Percentiles rank a stretch among this genome's conserved stretches.
Conservation (phyloP, 2,797 vertebrate genomes). For the Enteromius viviparus region DNA sequence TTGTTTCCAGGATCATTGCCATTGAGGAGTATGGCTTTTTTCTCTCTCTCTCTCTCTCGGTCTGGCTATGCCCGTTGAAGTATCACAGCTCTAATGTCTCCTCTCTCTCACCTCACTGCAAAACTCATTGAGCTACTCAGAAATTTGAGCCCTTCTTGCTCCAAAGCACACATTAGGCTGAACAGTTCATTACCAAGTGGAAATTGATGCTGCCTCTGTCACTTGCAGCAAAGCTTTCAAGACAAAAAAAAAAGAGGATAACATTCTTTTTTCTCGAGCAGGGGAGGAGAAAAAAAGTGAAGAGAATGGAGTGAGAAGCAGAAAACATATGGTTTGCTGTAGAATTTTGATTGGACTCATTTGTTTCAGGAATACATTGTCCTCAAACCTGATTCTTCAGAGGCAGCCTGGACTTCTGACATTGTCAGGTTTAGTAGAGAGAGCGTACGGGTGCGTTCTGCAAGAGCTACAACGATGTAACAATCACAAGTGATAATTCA, state of each 20-base stretch:
- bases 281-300: not conserved
- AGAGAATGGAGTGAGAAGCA: not conserved
- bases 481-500: conserved; percentile 47
- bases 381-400: conserved; percentile 21
- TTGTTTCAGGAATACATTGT: conserved; percentile 48
- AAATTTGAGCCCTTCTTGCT: conserved; percentile 42
- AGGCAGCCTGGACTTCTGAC: conserved; percentile 17
- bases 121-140: conserved; percentile 28
- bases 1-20: conserved; percentile 19
- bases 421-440: conserved; percentile 8
- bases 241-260: conserved; percentile 36
- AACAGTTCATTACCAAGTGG: conserved; percentile 59
- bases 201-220: conserved; percentile 54
- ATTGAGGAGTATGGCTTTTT: not conserved
- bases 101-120: conserved; percentile 32
- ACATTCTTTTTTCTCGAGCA: conserved; percentile 28
- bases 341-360: conserved; percentile 32
- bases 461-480: conserved; percentile 35
- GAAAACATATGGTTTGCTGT: conserved; percentile 16
- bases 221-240: conserved; percentile 49
- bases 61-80: conserved; percentile 17
- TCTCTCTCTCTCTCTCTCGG: not conserved
- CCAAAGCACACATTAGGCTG: conserved; percentile 56
- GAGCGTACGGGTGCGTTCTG: conserved; percentile 2
- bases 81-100: conserved; percentile 35